Conservation (phyloP, 2,888 invertebrate species). For the Mesorhabditis belari region DNA sequence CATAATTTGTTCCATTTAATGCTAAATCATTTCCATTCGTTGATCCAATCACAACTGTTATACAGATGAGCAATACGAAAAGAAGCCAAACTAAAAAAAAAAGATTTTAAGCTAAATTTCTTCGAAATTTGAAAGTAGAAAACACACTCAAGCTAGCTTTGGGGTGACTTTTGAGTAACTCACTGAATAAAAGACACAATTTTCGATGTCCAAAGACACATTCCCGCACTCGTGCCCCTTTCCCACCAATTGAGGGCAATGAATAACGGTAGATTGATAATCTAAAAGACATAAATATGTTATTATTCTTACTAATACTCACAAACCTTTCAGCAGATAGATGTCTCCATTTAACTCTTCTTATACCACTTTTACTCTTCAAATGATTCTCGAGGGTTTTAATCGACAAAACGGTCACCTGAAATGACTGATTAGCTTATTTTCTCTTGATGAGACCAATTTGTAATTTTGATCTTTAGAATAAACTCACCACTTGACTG, state of each 20-base stretch:
- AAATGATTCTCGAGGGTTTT: conserved; percentile 32
- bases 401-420: conserved; percentile 30
- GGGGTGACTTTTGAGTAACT: neutral
- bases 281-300: no score
- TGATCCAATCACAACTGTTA: conserved; percentile 28
- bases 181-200: neutral
- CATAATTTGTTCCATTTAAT: neutral
- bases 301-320: no score
- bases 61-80: conserved; percentile 29
- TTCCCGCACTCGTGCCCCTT: conserved; percentile 3
- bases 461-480: neutral
- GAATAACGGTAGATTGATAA: conserved; percentile 31
- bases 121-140: no score
- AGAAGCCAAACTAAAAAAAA: conserved; percentile 18
- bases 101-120: neutral
- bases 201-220: neutral
- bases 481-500: neutral
- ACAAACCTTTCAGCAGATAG: conserved; percentile 20
- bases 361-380: conserved; percentile 24
- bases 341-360: conserved; percentile 34
- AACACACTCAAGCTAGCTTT: no score
- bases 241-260: conserved; percentile 26
- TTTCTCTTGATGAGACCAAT: neutral
- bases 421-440: neutral
- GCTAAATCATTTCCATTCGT: conserved; percentile 22